Base-by-base conservation (phyloP, 2,797 vertebrate species). In the Oryzias sinensis region DNA sequence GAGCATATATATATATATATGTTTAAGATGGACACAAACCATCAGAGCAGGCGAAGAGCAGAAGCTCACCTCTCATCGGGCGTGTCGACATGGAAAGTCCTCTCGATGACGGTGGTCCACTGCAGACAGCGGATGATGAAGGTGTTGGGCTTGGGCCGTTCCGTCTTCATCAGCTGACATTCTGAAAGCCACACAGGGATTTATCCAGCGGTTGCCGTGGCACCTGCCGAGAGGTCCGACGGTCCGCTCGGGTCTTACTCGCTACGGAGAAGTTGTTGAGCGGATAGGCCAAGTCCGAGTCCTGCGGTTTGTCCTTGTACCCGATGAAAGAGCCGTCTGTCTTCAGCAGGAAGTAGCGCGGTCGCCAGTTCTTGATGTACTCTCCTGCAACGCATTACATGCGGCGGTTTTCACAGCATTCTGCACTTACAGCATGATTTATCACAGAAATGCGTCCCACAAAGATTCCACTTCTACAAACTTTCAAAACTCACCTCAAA, bases 251-350 rank as follows among this genome's bases (percentile, higher is more conserved):
- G 14, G 49, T 65, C 87, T 76, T 66, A 98, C 97, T 98, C 92
- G 96, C 97, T 89, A 98, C 97, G 72, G 97, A 98, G 90, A 98
- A 98, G 92, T 98, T 98, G 91, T 98, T 98, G 87, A 98, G 95
- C 56, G 97, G 97, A 86, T 98, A 97, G 67, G 96, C 96, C 82
- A 98, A 90, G 93, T 98, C 97, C n/a, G 96, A 95, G 87, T 98
- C 96, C 91, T 98, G 97, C 15, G 97, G 97, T 84, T 98, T 98
- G 89, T 98, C 97, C 90, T 98, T 98, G 89, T 98, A 98, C 78
- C 97, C 96, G 77, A 98, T 97, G 90, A 98, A 98, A 69, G 96
- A 98, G 79, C 97, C 96, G 81, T 98, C 97, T 65, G 94, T 94
- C 92, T 98, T 98, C 80, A 98, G 86, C 83, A 98, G 92, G 86